Percentiles rank a stretch among this genome's conserved stretches.
Evolutionary conservation across 2,113 vertebrate genomes (phyloP).

Genomic region (Tautogolabrus adspersus): DNA sequence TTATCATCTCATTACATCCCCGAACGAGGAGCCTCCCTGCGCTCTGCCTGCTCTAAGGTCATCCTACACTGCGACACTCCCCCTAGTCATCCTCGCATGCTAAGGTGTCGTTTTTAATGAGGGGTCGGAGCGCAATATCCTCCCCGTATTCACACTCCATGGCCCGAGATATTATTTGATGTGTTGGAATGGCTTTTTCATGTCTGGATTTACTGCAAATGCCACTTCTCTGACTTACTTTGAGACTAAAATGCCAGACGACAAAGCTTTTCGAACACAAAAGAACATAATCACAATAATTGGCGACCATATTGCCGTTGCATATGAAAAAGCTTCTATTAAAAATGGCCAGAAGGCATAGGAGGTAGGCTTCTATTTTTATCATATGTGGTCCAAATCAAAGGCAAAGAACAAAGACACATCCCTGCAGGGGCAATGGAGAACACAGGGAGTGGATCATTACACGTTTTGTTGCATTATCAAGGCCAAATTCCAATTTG

Average conservation of each 20-base stretch:
- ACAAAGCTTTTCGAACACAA: constrained; percentile 11
- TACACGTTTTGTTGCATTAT: constrained; percentile 55
- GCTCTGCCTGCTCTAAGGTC: constrained; percentile 65
- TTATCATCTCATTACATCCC: constrained; percentile 67
- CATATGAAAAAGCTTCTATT: constrained; percentile 56
- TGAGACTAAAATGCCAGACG: constrained; percentile 11
- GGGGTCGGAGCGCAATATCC: constrained; percentile 43
- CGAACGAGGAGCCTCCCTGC: constrained; percentile 59
- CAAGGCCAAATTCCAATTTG: constrained; percentile 53
- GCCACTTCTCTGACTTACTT: constrained; percentile 13
- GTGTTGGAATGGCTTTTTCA: neutral
- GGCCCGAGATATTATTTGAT: constrained; percentile 37
- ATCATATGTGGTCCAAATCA: constrained; percentile 67
- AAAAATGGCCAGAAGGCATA: constrained; percentile 55
- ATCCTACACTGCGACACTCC: constrained; percentile 47
- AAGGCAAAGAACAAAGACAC: constrained; percentile 57
- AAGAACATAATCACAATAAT: constrained; percentile 75
- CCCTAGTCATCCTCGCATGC: constrained; percentile 49
- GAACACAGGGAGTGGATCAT: constrained; percentile 57
- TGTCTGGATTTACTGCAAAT: neutral
- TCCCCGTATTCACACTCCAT: constrained; percentile 53
- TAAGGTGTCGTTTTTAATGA: constrained; percentile 66
- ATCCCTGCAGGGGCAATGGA: constrained; percentile 56
- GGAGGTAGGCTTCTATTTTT: constrained; percentile 52
- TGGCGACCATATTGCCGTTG: constrained; percentile 56